Evolutionary conservation across 2,797 vertebrate species (phyloP), one percentile per base, ranked within the genome.

Genomic region (Epinephelus awoara): DNA sequence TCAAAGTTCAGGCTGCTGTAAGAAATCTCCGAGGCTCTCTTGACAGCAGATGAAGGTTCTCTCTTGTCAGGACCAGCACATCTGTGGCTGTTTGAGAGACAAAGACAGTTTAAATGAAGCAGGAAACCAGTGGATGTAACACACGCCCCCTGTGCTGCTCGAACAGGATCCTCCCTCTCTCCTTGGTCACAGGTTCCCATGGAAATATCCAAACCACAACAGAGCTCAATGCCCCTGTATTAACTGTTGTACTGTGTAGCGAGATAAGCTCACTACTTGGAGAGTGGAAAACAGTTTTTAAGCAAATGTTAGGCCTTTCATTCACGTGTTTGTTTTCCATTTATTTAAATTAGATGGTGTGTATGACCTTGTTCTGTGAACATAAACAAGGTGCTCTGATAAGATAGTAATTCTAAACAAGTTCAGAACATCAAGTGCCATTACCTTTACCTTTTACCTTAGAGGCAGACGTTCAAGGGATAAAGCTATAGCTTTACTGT

Each of bases 91-190:
- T 68, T 85, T 85, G 88, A 90, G 82, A 74, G 86, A 89, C 13
- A 72, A 70, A 85, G 89, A 84, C 82, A 78, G 85, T 91, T 95
- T 95, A 94, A 94, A 94, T 93, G 90, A 89, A 85, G 91, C 90
- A 81, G 90, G 88, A 93, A 89, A 85, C 84, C 83, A 82, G 61
- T 82, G 79, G 75, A 77, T 85, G 55, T 82, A 72, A 82, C 75
- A 80, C 92, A 92, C 94, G 71, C 93, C 91, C 91, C 89, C 78
- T 66, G 67, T 42, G 52, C 71, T 68, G 83, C 75, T 76, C 54
- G 3, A 82, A 72, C 85, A 84, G 77, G 88, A 77, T 87, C 91
- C 93, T 90, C 94, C 92, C 85, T 84, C 92, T 87, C 57, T 71
- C 67, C 72, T 83, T 67, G 67, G 69, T 73, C 74, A 8, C 70